Evolutionary conservation across 2,797 vertebrate genomes (phyloP), one percentile per base, ranked within the genome.

Genomic region (Anguilla obscura): DNA sequence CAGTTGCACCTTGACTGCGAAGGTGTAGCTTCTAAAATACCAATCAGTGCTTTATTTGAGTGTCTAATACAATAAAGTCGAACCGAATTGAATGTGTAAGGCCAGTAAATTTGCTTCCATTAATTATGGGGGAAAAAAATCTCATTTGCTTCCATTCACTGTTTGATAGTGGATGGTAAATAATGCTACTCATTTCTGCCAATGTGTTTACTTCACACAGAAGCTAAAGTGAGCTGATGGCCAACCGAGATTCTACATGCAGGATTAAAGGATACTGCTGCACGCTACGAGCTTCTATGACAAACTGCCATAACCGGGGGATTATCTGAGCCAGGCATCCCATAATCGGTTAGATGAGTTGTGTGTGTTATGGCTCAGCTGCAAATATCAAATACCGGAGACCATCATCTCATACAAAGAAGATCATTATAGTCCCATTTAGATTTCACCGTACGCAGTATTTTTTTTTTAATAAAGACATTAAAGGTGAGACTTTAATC

Each of bases 401-500:
- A 69, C 63, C 24, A 69, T 69, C 63, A 18, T 74, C 69, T 36
- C 27, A 74, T 33, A 74, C 69, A 74, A 30, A 74, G 27, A n/a
- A 24, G 45, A 83, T 54, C 48, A 84, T 52, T 84, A 27, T 52
- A 84, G 50, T 54, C 48, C 21, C 7, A 52, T 30, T 84, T 27
- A 84, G 21, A 24, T 36, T 48, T 84, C 8, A 9, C n/a, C 54
- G 0, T 84, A 89, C 89, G 87, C 87, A 89, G 56, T 90, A 86
- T 60, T 54, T 90, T 52, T 84, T 84, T 45, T 24, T 14, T 54
- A 79, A 58, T 86, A 90, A 40, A 80, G 30, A 21, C 88, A 80
- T 69, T 88, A 9, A 52, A 54, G 85, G 89, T 89, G 87, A 90
- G 85, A 85, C 3, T 6, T 87, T 40, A 74, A 69, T 56, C 48